Evolutionary conservation across 2,888 invertebrate species (phyloP), one percentile per base, ranked within the genome.

Genomic region (Apoda limacodes): DNA sequence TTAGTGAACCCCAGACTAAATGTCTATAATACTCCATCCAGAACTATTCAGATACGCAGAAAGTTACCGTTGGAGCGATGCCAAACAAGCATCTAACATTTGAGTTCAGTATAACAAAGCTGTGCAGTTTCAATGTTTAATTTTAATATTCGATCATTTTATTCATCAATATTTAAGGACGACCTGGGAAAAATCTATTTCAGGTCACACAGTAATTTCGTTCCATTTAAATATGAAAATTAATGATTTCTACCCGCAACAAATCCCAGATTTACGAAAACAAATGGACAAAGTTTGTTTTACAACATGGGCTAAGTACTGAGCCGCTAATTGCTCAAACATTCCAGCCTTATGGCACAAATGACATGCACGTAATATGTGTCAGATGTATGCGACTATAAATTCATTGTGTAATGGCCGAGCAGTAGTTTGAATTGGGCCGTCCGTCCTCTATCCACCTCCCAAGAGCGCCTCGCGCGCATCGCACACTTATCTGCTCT

Each of bases 331-430:
- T 66, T 66, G 55, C 41, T 43, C 44, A 39, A 47, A 53, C 35
- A 51, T 50, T 49, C 64, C 59, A 51, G 42, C 37, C 34, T 45
- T 42, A 42, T 40, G 44, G 46, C 60, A 52, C 56, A 52, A 54
- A 61, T 59, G 60, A 64, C 65, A 65, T 71, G 68, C 71, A 70
- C 63, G 60, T 64, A 56, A 66, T 67, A 68, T 67, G 52, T 72
- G 70, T 66, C 71, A 65, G 59, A 52, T 52, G 63, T 55, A 67
- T 66, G 62, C 62, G 67, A 62, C 64, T 59, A 70, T 76, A 76
- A 76, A 76, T 74, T 74, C 67, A 75, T 75, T 72, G 72, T 72
- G 67, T 74, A 75, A 75, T 67, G 62, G 66, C 57, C 60, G 59
- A 55, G 56, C 58, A 17, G 17, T 17, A 17, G 17, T 7, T 61